Conservation (phyloP, 2,113 vertebrate genomes). For the Vidua chalybeata region DNA sequence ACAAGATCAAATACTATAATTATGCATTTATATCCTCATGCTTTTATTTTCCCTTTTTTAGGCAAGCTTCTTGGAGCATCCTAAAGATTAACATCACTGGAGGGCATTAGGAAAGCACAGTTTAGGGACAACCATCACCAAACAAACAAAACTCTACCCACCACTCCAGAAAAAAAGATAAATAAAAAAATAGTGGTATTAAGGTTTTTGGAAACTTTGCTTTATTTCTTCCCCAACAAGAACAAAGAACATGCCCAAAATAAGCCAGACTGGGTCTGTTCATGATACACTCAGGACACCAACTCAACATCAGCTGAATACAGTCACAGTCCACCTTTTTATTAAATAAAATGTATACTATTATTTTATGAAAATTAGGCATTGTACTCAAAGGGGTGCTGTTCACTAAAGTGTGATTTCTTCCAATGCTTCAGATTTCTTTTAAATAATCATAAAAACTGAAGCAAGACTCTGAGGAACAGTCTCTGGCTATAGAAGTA, state of each 20-base stretch:
- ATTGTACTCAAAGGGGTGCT: background rate
- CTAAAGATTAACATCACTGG: background rate
- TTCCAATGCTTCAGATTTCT: background rate
- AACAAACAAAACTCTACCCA: background rate
- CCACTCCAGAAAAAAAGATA: background rate
- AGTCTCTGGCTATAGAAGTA: background rate
- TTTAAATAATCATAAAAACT: background rate
- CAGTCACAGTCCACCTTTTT: background rate
- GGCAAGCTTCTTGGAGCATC: background rate
- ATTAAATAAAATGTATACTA: background rate
- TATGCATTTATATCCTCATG: background rate
- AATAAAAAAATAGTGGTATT: fast-evolving
- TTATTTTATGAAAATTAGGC: background rate
- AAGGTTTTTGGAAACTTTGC: background rate
- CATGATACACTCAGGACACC: background rate
- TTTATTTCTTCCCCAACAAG: background rate
- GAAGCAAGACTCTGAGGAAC: background rate
- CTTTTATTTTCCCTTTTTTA: background rate
- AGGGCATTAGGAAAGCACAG: background rate
- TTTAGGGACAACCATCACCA: background rate
- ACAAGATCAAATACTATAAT: background rate
- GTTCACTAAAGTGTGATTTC: background rate
- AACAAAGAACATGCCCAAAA: background rate
- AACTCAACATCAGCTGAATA: background rate
- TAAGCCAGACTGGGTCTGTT: background rate